These are phyloP conservation scores for Connochaetes taurinus DNA, from an alignment of 2,113 vertebrate species.

Conservation along the genomic window DNA sequence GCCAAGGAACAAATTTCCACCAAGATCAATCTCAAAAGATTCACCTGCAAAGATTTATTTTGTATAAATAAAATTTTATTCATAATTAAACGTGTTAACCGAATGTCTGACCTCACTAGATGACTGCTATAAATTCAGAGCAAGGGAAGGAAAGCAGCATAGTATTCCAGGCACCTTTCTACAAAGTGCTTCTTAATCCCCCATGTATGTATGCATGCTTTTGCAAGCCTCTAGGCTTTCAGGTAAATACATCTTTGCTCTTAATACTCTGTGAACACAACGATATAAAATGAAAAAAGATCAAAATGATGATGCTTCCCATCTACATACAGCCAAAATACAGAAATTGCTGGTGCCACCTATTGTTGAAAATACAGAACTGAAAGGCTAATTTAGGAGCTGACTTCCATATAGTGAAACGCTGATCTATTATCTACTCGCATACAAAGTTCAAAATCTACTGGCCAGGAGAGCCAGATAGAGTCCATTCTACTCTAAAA, in stretches of 20 bases:
- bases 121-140: background rate
- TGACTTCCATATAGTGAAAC: background rate
- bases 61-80: background rate
- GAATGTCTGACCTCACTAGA: background rate
- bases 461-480: background rate
- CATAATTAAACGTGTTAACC: background rate
- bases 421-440: background rate
- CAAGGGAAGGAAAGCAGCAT: background rate
- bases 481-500: background rate
- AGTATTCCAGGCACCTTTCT: background rate
- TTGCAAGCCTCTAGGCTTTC: background rate
- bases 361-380: constrained; percentile 75
- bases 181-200: background rate
- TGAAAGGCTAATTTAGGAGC: constrained; percentile 29
- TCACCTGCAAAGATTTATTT: background rate
- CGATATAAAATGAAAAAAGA: constrained; percentile 45
- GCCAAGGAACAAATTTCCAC: background rate
- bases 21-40: background rate
- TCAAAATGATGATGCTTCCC: constrained; percentile 37
- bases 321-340: constrained; percentile 23
- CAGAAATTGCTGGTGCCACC: constrained; percentile 75
- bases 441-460: background rate
- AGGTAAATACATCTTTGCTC: constrained; percentile 29
- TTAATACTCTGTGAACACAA: constrained; percentile 51
- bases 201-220: background rate